These are phyloP conservation scores for Chiridota heheva DNA, from an alignment of 35 echinoderm and acorn worm genomes.

Conservation along the genomic window DNA sequence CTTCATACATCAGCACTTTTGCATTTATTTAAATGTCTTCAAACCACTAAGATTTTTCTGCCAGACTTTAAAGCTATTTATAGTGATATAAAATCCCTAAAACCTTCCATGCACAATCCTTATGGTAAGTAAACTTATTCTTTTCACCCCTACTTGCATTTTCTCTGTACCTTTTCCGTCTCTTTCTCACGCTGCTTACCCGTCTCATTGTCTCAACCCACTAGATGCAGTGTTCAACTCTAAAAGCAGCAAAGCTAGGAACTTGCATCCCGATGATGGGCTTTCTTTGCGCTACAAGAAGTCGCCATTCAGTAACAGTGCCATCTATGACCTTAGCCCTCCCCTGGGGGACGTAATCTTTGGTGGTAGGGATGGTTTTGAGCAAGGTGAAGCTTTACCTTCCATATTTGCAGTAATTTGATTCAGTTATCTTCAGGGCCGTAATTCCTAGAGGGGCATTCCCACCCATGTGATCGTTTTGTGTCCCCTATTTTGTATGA, in stretches of 20 bases:
- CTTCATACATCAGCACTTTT: too few species aligned
- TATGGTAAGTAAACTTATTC: too few species aligned
- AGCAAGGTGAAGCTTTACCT: slow-evolving; percentile 78
- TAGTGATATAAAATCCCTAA: too few species aligned
- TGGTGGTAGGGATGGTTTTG: slow-evolving; percentile 68
- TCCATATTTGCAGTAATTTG: too few species aligned
- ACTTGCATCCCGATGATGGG: slow-evolving; percentile 63
- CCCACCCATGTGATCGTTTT: background rate
- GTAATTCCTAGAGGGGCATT: too few species aligned
- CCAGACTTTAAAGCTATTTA: too few species aligned
- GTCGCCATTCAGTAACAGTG: slow-evolving; percentile 69
- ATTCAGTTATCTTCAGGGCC: too few species aligned
- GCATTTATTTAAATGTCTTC: too few species aligned
- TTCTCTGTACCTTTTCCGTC: slow-evolving; percentile 6
- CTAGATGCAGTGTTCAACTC: slow-evolving; percentile 32
- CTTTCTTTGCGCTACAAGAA: slow-evolving; percentile 50
- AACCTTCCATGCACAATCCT: too few species aligned
- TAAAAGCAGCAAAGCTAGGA: background rate
- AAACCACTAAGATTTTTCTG: too few species aligned
- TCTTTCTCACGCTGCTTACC: background rate
- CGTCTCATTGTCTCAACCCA: too few species aligned
- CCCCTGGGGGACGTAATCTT: slow-evolving; percentile 81
- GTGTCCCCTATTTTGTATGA: background rate
- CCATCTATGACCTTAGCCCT: slow-evolving; percentile 85
- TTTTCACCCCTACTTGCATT: background rate